Conservation (phyloP, 2,113 vertebrate genomes). For the Naja naja region DNA sequence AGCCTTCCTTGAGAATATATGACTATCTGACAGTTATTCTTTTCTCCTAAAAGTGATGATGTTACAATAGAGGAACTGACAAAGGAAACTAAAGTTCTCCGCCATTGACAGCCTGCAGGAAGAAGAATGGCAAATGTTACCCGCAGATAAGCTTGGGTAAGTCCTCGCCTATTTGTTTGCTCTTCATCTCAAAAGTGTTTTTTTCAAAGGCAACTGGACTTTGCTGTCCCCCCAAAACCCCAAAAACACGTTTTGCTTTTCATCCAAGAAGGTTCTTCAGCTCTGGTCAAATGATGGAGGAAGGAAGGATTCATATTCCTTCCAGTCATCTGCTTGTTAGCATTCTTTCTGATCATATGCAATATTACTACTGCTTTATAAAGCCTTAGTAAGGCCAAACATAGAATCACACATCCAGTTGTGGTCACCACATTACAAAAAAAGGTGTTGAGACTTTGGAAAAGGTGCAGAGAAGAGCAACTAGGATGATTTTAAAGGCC, state of each 20-base stretch:
- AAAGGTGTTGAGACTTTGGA: too few relatives aligned
- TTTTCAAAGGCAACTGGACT: neutral
- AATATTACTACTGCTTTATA: neutral
- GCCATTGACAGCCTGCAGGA: neutral
- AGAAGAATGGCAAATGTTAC: neutral
- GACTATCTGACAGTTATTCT: neutral
- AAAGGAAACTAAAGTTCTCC: neutral
- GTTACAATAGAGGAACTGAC: neutral
- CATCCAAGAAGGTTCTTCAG: neutral
- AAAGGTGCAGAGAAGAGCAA: neutral
- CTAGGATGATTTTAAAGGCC: neutral
- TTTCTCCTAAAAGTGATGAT: neutral
- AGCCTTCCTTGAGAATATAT: neutral
- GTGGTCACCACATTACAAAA: neutral
- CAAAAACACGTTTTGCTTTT: neutral
- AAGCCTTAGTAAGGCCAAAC: neutral
- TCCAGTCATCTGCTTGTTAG: neutral
- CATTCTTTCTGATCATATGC: neutral
- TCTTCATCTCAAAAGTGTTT: neutral
- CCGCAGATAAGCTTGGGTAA: neutral
- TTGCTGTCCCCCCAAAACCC: fast-evolving
- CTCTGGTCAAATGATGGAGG: neutral
- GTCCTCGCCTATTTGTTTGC: neutral
- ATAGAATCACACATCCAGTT: neutral
- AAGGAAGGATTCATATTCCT: neutral